These are phyloP conservation scores for Strigops habroptila DNA, from an alignment of 2,113 vertebrate genomes.

Conservation along the genomic window DNA sequence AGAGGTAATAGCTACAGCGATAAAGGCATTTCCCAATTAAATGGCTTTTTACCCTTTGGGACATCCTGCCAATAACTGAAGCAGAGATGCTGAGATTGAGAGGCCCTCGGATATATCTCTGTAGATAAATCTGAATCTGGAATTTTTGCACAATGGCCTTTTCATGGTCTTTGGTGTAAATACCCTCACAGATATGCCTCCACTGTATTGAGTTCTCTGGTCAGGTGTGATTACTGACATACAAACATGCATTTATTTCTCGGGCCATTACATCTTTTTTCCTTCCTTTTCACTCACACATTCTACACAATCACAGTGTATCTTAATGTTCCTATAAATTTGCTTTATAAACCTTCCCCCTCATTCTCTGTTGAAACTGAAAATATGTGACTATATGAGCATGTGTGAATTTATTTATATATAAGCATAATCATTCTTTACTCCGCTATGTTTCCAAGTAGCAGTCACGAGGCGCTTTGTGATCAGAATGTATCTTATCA, in stretches of 20 bases:
- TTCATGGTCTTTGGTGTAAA: neutral
- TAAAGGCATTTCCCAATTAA: neutral
- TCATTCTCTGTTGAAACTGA: neutral
- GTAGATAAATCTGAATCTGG: neutral
- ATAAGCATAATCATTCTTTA: constrained; percentile 7
- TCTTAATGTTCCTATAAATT: neutral
- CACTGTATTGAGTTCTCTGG: neutral
- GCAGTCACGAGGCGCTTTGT: neutral
- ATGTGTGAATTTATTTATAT: constrained; percentile 8
- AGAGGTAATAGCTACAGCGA: neutral
- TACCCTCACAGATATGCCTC: neutral
- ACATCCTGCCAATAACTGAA: neutral
- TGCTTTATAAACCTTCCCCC: neutral
- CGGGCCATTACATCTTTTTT: neutral
- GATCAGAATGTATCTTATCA: neutral
- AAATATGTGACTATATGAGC: neutral
- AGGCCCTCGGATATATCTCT: neutral
- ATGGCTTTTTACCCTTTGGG: neutral
- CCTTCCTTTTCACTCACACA: neutral
- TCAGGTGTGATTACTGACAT: neutral
- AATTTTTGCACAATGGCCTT: neutral
- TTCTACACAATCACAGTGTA: neutral
- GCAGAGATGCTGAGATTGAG: neutral
- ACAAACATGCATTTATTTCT: constrained; percentile 11
- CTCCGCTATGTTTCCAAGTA: neutral